phyloP scores from a whole-genome alignment of 2,888 invertebrate species.

The Incurvaria masculella region DNA sequence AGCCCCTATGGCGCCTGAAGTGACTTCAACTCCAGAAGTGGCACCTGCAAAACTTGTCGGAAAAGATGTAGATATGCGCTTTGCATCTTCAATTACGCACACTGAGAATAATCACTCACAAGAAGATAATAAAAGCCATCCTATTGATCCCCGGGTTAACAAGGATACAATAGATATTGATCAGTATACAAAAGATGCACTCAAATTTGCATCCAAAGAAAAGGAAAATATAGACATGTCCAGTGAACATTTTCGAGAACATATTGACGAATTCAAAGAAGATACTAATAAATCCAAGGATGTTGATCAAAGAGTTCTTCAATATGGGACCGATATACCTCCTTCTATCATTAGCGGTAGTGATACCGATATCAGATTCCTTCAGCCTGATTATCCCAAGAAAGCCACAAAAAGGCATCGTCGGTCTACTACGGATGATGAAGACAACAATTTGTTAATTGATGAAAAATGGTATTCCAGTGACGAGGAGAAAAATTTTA shows the following conservation, averaged over 20 bases:
- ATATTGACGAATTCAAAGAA: conserved; percentile 11
- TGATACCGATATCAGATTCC: conserved; percentile 48
- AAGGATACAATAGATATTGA: conserved; percentile 52
- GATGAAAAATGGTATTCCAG: conserved; percentile 78
- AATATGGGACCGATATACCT: conserved; percentile 32
- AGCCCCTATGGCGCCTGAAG: conserved; percentile 30
- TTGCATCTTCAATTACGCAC: conserved; percentile 29
- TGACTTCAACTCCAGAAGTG: conserved; percentile 24
- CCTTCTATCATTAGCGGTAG: conserved; percentile 24
- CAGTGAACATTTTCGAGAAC: conserved; percentile 35
- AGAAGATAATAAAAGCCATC: conserved; percentile 23
- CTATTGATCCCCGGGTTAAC: conserved; percentile 24
- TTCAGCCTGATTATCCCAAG: conserved; percentile 47
- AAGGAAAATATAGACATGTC: conserved; percentile 47
- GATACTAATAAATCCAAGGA: conserved; percentile 34
- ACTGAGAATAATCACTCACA: conserved; percentile 5
- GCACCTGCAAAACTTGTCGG: conserved; percentile 36
- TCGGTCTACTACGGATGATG: conserved; percentile 54
- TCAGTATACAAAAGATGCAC: conserved; percentile 53
- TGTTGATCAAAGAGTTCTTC: conserved; percentile 48
- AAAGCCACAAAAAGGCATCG: conserved; percentile 44
- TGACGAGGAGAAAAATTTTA: conserved; percentile 64
- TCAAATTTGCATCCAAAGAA: conserved; percentile 48
- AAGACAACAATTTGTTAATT: conserved; percentile 55
- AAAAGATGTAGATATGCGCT: conserved; percentile 51